A percentile compares a stretch with the other conserved stretches of the same genome.
Conservation (phyloP, 2,113 vertebrate genomes). For the Archilochus colubris region DNA sequence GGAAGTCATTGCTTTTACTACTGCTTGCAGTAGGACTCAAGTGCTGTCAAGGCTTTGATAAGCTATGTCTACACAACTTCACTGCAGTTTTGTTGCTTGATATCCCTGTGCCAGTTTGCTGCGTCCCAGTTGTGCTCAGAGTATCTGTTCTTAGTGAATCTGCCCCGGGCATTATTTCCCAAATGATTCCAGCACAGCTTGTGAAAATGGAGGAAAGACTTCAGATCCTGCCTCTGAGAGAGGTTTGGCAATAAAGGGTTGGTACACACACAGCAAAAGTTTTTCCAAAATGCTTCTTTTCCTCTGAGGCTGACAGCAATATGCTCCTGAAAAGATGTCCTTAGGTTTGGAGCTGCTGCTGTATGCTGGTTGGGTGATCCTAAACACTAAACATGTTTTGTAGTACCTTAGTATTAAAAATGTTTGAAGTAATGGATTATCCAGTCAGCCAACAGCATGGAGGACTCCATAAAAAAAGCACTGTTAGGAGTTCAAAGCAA, state of each 20-base stretch:
- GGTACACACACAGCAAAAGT: fast-evolving
- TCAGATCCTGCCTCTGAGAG: neutral
- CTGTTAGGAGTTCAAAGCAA: neutral
- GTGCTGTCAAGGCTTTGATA: conserved; percentile 4
- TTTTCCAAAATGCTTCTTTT: neutral
- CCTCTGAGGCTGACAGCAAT: neutral
- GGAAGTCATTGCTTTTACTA: neutral
- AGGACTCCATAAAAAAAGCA: neutral
- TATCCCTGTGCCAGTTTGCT: neutral
- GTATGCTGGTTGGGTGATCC: neutral
- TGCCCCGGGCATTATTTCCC: neutral
- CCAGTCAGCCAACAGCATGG: neutral
- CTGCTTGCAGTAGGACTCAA: neutral
- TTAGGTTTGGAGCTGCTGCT: neutral
- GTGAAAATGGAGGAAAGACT: neutral
- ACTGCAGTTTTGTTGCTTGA: neutral
- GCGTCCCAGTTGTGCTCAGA: neutral
- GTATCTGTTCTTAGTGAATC: neutral
- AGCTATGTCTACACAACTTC: neutral
- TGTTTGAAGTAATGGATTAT: neutral
- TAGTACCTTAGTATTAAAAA: neutral
- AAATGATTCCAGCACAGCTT: neutral
- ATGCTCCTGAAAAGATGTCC: neutral
- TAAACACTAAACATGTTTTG: neutral
- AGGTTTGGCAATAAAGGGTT: neutral